Base-by-base conservation (phyloP, 2,797 vertebrate species). In the Meda fulgida region DNA sequence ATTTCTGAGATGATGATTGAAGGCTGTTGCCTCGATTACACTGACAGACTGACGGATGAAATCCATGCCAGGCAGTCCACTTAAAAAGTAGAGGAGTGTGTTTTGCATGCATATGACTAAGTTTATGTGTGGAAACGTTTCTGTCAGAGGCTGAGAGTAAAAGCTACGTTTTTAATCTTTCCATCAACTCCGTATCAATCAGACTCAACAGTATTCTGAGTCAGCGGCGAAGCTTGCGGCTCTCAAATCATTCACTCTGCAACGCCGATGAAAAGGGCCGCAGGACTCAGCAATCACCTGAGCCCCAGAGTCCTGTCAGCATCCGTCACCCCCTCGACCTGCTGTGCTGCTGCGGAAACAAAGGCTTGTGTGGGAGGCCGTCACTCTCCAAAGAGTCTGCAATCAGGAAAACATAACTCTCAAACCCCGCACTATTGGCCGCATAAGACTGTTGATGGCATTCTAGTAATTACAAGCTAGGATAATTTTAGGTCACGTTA, bases 381-480 rank as follows among this genome's bases (percentile, higher is more conserved):
- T 78, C 51, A 55, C 55, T 72, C 58, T 83, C 34, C 43, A 53
- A 86, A 86, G 81, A 83, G 71, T 66, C 58, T 76, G 81, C 81
- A 83, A 83, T 83, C 81, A 76, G 58, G 71, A 76, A 76, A 76
- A 76, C 78, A 76, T 72, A 66, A 58, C 70, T 53, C 58, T 77
- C 36, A 67, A 40, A 40, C 34, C 18, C 53, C 0, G 10, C 53
- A 60, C 58, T 70, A 53, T 4, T 65, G 55, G 77, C 18, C 43
- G 19, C 18, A 43, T 10, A 53, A 69, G 38, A 73, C 78, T 34
- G 53, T 66, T 67, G 70, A 73, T 43, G n/a, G 53, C 38, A 80
- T 86, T 84, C 84, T 31, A 38, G 70, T 77, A 76, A 85, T 86
- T 80, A 46, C 65, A 86, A 76, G 63, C 66, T 80, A 83, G 46